Conservation (phyloP, 1,140 invertebrate genomes). For the Neotoxoptera formosana region DNA sequence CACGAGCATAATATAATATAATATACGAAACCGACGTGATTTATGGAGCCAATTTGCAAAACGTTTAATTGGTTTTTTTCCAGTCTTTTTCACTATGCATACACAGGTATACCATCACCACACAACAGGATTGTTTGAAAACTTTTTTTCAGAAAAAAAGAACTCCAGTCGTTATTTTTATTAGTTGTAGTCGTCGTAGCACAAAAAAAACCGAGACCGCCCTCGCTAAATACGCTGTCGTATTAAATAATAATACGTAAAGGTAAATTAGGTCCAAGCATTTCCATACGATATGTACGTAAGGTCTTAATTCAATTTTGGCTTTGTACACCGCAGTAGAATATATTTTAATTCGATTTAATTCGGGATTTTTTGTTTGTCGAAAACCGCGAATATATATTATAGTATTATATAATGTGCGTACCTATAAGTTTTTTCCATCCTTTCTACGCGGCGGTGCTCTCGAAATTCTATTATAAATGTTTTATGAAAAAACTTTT, state of each 20-base stretch:
- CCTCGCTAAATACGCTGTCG: neutral
- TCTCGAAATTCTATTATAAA: conserved; percentile 26
- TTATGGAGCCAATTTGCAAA: conserved; percentile 48
- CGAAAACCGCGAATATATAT: neutral
- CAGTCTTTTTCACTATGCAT: neutral
- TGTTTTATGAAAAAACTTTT: conserved; percentile 31
- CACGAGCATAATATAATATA: neutral
- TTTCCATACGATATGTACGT: neutral
- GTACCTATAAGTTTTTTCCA: neutral
- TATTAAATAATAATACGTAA: neutral
- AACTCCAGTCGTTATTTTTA: conserved; percentile 20
- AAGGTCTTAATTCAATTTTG: neutral
- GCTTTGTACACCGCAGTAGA: neutral
- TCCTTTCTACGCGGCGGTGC: neutral
- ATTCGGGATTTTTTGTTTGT: neutral
- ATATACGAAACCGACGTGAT: conserved; percentile 25
- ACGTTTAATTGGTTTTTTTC: conserved; percentile 47
- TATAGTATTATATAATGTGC: neutral
- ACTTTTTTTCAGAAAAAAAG: neutral
- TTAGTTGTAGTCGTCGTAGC: neutral
- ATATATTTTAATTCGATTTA: conserved; percentile 25
- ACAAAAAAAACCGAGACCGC: neutral
- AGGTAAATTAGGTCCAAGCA: neutral
- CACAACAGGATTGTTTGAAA: conserved; percentile 8
- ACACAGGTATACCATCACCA: neutral